These are phyloP conservation scores for Lipophrys pholis DNA, from an alignment of 2,113 vertebrate genomes.

Conservation along the genomic window DNA sequence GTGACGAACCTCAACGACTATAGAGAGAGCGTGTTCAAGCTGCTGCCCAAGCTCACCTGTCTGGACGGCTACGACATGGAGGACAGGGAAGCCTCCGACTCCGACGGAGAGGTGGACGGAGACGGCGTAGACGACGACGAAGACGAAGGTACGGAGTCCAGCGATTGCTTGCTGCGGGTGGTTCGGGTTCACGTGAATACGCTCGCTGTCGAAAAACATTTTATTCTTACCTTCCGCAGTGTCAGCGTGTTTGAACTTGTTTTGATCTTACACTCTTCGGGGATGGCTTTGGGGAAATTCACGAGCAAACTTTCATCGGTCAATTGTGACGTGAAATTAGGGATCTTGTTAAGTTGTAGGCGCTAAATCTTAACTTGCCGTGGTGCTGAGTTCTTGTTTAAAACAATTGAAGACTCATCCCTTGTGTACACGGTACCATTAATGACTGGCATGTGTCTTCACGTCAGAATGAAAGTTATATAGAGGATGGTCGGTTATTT, in stretches of 20 bases:
- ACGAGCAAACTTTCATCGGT: too few relatives aligned
- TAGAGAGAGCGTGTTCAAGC: conserved; percentile 91
- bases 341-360: too few relatives aligned
- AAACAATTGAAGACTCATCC: background rate
- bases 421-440: background rate
- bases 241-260: too few relatives aligned
- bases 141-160: conserved; percentile 84
- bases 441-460: background rate
- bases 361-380: background rate
- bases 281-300: too few relatives aligned
- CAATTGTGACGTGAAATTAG: too few relatives aligned
- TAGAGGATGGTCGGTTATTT: background rate
- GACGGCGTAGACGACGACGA: conserved; percentile 88
- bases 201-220: too few relatives aligned
- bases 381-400: background rate
- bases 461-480: background rate
- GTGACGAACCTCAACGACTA: conserved; percentile 93
- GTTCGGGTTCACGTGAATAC: background rate
- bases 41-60: conserved; percentile 92
- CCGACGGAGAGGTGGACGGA: conserved; percentile 90
- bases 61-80: conserved; percentile 92
- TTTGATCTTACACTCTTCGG: too few relatives aligned
- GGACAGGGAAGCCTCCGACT: conserved; percentile 90
- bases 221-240: too few relatives aligned
- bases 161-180: background rate